phyloP scores from a whole-genome alignment of 2,888 invertebrate genomes.

The Campoletis raptor region DNA sequence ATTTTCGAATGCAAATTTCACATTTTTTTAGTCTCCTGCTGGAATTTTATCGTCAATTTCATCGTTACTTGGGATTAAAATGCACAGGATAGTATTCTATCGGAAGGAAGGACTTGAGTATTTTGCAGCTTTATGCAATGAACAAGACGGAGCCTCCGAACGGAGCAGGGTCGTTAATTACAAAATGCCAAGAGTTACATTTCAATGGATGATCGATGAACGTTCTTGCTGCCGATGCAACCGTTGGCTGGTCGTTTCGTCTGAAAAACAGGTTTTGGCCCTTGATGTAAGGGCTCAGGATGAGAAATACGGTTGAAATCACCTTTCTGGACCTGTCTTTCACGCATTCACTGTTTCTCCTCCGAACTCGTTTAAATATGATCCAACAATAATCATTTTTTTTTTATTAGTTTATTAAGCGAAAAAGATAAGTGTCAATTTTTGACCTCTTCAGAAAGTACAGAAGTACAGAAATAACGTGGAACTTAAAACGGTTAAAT shows the following conservation, averaged over 20 bases:
- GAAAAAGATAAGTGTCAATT: constrained; percentile 40
- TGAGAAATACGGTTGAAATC: constrained; percentile 55
- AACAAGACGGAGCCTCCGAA: constrained; percentile 32
- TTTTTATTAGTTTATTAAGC: constrained; percentile 67
- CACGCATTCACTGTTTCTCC: constrained; percentile 48
- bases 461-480: constrained; percentile 1
- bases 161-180: constrained; percentile 82
- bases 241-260: constrained; percentile 71
- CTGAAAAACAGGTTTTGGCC: constrained; percentile 78
- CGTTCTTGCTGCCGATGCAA: constrained; percentile 69
- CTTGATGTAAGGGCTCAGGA: constrained; percentile 42
- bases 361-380: constrained; percentile 64
- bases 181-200: constrained; percentile 81
- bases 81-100: constrained; percentile 32
- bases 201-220: constrained; percentile 84
- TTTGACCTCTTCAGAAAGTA: constrained; percentile 15
- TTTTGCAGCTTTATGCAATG: constrained; percentile 46
- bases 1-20: constrained; percentile 31
- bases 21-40: not conserved
- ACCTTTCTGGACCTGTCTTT: constrained; percentile 47
- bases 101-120: constrained; percentile 2
- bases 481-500: constrained; percentile 34
- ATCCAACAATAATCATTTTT: constrained; percentile 39
- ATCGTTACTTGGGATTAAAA: constrained; percentile 9
- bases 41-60: constrained; percentile 3